Percentiles rank a stretch among this genome's conserved stretches.
Conservation (phyloP, 2,113 vertebrate genomes). For the Gallinago paraguaiae region DNA sequence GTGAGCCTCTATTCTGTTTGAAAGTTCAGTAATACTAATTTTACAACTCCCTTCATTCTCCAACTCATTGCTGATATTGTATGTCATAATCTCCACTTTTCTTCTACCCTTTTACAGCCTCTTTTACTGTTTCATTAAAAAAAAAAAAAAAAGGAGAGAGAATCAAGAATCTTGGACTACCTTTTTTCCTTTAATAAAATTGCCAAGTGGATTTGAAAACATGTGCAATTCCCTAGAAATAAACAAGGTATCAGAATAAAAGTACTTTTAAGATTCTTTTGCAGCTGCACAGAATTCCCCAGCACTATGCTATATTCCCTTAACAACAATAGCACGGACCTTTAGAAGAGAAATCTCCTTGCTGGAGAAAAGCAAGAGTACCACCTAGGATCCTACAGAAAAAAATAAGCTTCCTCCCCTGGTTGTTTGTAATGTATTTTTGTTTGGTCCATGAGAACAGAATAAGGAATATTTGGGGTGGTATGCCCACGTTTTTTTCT, state of each 20-base stretch:
- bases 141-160: background rate
- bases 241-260: background rate
- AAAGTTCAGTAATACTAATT: background rate
- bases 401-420: background rate
- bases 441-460: background rate
- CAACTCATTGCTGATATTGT: background rate
- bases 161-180: background rate
- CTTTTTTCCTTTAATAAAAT: background rate
- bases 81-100: background rate
- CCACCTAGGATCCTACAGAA: background rate
- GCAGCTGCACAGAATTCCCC: background rate
- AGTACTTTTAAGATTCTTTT: background rate
- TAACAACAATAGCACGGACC: background rate
- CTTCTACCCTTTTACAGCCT: background rate
- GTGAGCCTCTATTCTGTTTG: background rate
- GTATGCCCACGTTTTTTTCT: background rate
- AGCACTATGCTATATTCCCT: background rate
- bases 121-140: background rate
- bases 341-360: background rate
- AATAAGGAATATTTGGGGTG: background rate
- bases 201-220: background rate
- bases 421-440: background rate
- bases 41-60: background rate
- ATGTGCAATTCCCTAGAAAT: background rate
- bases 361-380: background rate